Percentiles rank a stretch among this genome's conserved stretches.
Conservation (phyloP, 2,888 invertebrate species). For the Athripsodes cinereus region DNA sequence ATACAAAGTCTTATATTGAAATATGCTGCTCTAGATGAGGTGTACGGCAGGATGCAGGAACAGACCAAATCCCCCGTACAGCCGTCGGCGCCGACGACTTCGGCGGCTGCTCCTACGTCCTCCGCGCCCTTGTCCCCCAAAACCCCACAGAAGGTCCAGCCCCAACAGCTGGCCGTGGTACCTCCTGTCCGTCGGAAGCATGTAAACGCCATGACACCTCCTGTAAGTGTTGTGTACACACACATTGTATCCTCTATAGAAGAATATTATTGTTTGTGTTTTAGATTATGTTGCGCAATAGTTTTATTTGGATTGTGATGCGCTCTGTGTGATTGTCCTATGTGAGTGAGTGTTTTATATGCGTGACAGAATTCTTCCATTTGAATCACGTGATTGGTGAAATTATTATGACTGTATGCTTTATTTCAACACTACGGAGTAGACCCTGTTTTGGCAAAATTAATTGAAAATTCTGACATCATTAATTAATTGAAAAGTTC, state of each 20-base stretch:
- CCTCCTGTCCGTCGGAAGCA: slow-evolving; percentile 38
- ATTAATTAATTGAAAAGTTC: too few relatives aligned
- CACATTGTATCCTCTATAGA: background rate
- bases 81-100: slow-evolving; percentile 26
- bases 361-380: too few relatives aligned
- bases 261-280: background rate
- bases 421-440: too few relatives aligned
- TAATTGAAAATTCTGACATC: too few relatives aligned
- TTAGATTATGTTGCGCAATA: background rate
- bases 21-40: slow-evolving; percentile 73
- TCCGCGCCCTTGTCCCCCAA: slow-evolving; percentile 29
- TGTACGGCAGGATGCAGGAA: slow-evolving; percentile 50
- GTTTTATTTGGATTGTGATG: too few relatives aligned
- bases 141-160: slow-evolving; percentile 30
- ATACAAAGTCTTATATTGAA: slow-evolving; percentile 77
- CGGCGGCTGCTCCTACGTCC: slow-evolving; percentile 37
- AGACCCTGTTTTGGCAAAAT: too few relatives aligned
- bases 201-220: slow-evolving; percentile 52
- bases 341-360: too few relatives aligned
- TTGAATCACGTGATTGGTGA: too few relatives aligned
- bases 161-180: slow-evolving; percentile 33
- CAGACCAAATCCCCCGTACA: slow-evolving; percentile 29
- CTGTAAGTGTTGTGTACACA: slow-evolving; percentile 39
- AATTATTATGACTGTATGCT: too few relatives aligned
- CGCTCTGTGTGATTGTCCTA: too few relatives aligned